A percentile compares a stretch with the other conserved stretches of the same genome.
phyloP scores from a whole-genome alignment of 30 jellyfish, hydroid and myxozoan genomes.

The Rhopilema esculentum region DNA sequence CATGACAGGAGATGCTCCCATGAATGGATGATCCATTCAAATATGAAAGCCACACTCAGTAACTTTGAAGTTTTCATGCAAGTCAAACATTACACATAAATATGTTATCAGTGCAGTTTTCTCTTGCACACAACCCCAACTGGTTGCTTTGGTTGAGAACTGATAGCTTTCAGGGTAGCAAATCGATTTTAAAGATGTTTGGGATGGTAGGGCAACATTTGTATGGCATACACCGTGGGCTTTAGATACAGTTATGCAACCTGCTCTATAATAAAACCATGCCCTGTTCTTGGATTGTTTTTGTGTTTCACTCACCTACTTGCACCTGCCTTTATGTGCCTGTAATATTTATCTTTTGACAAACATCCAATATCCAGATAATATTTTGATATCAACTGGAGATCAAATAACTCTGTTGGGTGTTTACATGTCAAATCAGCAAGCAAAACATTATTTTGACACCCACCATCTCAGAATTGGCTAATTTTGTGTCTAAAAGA shows the following conservation, averaged over 20 bases:
- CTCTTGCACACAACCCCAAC: conserved; percentile 45
- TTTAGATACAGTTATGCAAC: too few species aligned
- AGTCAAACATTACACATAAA: not conserved
- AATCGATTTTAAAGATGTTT: too few species aligned
- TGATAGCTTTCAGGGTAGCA: conserved; percentile 15
- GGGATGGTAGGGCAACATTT: too few species aligned
- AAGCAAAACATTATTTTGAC: not conserved
- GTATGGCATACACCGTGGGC: too few species aligned
- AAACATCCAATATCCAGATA: too few species aligned
- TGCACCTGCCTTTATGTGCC: too few species aligned
- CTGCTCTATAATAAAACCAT: too few species aligned
- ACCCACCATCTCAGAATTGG: not conserved
- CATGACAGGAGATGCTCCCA: conserved; percentile 17
- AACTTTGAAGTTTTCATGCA: conserved; percentile 4
- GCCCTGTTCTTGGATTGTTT: too few species aligned
- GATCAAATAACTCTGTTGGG: not conserved
- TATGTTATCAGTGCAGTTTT: conserved; percentile 7
- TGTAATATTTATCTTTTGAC: too few species aligned
- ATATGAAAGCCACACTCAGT: conserved; percentile 6
- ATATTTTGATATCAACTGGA: not conserved
- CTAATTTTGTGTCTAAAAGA: not conserved
- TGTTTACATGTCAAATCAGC: not conserved
- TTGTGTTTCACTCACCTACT: too few species aligned
- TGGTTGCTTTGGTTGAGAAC: conserved; percentile 17
- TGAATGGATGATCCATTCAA: not conserved